These are phyloP conservation scores for Drosophila pegasa DNA, from an alignment of 2,888 invertebrate genomes.

Conservation along the genomic window DNA sequence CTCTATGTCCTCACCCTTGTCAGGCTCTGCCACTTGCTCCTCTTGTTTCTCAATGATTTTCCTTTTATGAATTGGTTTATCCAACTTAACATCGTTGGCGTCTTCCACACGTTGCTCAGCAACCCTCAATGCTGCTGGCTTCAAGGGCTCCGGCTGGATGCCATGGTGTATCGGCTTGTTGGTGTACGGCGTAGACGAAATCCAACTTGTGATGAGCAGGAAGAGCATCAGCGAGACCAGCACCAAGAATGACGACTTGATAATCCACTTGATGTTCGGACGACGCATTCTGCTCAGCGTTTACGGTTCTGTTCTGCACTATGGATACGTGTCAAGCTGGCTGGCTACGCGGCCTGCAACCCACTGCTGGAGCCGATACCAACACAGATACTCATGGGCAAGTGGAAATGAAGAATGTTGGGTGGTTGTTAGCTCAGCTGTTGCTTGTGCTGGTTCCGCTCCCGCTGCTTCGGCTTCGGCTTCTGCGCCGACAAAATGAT, in stretches of 20 bases:
- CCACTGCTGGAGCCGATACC: slow-evolving; percentile 31
- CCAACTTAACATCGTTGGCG: slow-evolving; percentile 18
- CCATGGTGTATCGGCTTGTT: slow-evolving; percentile 69
- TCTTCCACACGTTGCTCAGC: slow-evolving; percentile 13
- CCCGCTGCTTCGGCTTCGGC: not conserved
- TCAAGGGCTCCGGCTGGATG: slow-evolving; percentile 34
- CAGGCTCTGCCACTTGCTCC: slow-evolving; percentile 6
- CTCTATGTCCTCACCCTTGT: slow-evolving; percentile 17
- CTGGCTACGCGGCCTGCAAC: slow-evolving; percentile 29
- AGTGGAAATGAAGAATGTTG: not conserved
- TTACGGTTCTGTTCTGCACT: not conserved
- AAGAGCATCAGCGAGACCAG: slow-evolving; percentile 78
- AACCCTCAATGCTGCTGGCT: not conserved
- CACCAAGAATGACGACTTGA: slow-evolving; percentile 74
- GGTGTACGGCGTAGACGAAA: slow-evolving; percentile 80
- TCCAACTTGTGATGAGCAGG: slow-evolving; percentile 80
- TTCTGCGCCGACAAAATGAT: slow-evolving; percentile 6
- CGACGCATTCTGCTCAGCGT: slow-evolving; percentile 72
- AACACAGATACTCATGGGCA: slow-evolving; percentile 25
- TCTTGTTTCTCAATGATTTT: slow-evolving; percentile 4
- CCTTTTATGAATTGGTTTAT: slow-evolving; percentile 30
- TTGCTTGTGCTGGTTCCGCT: not conserved
- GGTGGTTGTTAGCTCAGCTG: slow-evolving; percentile 54
- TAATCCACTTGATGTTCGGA: slow-evolving; percentile 82
- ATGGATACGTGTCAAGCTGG: slow-evolving; percentile 56